phyloP scores from a whole-genome alignment of 2,888 invertebrate genomes.

The Ochropleura leucogaster region DNA sequence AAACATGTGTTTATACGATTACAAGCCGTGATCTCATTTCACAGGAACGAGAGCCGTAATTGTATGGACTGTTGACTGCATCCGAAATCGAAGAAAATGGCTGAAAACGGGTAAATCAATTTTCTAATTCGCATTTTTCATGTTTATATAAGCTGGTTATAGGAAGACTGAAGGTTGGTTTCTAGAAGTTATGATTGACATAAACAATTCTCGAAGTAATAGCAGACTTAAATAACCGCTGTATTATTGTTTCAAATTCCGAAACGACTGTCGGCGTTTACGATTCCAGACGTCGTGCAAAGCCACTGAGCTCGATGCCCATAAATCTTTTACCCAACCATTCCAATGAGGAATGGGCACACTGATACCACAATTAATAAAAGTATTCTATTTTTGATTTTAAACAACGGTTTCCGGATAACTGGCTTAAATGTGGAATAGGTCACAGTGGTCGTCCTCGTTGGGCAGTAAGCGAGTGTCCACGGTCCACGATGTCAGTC shows the following conservation, averaged over 20 bases:
- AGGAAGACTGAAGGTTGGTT: slow-evolving; percentile 9
- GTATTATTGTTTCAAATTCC: slow-evolving; percentile 54
- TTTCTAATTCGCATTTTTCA: slow-evolving; percentile 14
- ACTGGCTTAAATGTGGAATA: slow-evolving; percentile 72
- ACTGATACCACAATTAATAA: slow-evolving; percentile 52
- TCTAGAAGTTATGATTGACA: slow-evolving; percentile 29
- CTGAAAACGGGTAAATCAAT: slow-evolving; percentile 83
- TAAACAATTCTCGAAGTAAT: slow-evolving; percentile 32
- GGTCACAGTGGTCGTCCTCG: slow-evolving; percentile 74
- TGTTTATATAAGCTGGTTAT: background rate
- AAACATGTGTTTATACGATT: slow-evolving; percentile 72
- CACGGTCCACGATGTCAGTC: slow-evolving; percentile 71
- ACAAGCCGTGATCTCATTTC: slow-evolving; percentile 78
- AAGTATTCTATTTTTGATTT: slow-evolving; percentile 51
- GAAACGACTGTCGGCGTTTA: slow-evolving; percentile 50
- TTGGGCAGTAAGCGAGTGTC: slow-evolving; percentile 64
- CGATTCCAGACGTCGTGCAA: slow-evolving; percentile 23
- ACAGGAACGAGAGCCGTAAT: slow-evolving; percentile 66
- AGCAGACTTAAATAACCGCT: slow-evolving; percentile 31
- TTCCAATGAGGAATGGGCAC: slow-evolving; percentile 50
- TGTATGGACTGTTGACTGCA: slow-evolving; percentile 70
- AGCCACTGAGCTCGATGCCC: slow-evolving; percentile 17
- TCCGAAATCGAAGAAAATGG: slow-evolving; percentile 74
- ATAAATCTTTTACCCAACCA: slow-evolving; percentile 41
- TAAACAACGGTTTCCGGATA: slow-evolving; percentile 59